A percentile compares a stretch with the other conserved stretches of the same genome.
Conservation (phyloP, 2,113 vertebrate species). For the Plestiodon gilberti region DNA sequence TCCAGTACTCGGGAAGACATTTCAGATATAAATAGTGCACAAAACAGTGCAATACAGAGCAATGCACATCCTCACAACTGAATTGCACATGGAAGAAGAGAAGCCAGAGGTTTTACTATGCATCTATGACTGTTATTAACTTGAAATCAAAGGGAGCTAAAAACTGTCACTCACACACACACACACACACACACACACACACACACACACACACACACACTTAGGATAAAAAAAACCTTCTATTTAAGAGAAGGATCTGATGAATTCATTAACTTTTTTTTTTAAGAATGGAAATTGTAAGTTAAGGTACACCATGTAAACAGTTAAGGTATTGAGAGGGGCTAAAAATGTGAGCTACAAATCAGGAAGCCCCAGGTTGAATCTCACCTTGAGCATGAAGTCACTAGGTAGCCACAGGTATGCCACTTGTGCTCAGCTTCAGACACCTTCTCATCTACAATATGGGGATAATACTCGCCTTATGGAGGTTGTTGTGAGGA, state of each 20-base stretch:
- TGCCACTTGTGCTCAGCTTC: too few species aligned
- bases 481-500: too few species aligned
- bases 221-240: background rate
- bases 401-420: too few species aligned
- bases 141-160: background rate
- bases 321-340: too few species aligned
- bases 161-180: background rate
- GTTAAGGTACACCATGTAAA: background rate
- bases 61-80: background rate
- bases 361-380: too few species aligned
- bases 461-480: too few species aligned
- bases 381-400: too few species aligned
- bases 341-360: too few species aligned
- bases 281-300: background rate
- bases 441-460: too few species aligned
- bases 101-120: background rate
- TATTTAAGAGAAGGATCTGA: background rate
- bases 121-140: background rate
- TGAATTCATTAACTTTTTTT: background rate
- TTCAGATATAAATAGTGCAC: accelerated
- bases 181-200: background rate
- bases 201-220: background rate
- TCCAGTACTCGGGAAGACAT: accelerated
- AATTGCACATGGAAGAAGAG: background rate
- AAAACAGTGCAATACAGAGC: accelerated